These are phyloP conservation scores for Athene noctua DNA, from an alignment of 2,113 vertebrate species.

Conservation along the genomic window DNA sequence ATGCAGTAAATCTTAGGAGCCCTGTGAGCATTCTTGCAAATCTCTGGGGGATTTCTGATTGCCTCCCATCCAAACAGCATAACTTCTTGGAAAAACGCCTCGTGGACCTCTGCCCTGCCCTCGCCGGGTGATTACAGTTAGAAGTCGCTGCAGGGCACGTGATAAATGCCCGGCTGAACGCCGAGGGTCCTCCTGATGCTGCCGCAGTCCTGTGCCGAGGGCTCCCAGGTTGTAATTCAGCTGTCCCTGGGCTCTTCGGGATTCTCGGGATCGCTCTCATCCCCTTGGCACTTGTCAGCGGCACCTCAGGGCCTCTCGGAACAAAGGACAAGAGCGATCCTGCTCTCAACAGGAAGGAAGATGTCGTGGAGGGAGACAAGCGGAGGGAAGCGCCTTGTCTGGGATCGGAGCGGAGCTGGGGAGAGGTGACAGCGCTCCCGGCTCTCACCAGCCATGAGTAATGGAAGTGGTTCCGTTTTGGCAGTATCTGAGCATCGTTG, in stretches of 20 bases:
- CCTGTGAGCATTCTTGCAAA: neutral
- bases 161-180: neutral
- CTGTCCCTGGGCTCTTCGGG: neutral
- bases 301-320: neutral
- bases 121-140: neutral
- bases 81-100: neutral
- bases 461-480: neutral
- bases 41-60: neutral
- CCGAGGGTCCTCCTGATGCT: neutral
- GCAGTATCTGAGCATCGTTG: neutral
- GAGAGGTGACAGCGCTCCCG: neutral
- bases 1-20: neutral
- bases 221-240: neutral
- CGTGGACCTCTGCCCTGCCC: neutral
- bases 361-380: neutral
- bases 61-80: neutral
- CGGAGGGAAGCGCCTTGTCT: too few relatives aligned
- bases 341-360: neutral
- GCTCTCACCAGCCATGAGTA: accelerated
- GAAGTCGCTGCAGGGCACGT: neutral
- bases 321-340: accelerated
- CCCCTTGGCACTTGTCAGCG: accelerated
- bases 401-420: neutral
- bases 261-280: neutral
- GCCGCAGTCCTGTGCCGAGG: accelerated